Percentiles rank a stretch among this genome's conserved stretches.
Conservation (phyloP, 1,140 invertebrate genomes). For the Pachypeltis micranthus region DNA sequence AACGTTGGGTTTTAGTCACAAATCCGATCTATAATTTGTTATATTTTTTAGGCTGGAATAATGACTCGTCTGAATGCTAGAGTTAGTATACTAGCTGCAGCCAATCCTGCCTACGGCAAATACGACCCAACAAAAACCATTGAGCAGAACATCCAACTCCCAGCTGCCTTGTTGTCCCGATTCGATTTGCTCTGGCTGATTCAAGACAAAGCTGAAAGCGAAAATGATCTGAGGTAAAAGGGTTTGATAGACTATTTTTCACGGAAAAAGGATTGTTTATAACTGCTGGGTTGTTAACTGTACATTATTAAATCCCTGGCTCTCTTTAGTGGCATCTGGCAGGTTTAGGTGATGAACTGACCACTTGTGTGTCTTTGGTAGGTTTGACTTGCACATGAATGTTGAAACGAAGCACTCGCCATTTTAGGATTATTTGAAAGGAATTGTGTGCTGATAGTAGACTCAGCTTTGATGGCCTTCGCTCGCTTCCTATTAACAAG, state of each 20-base stretch:
- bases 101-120: constrained; percentile 95
- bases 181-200: constrained; percentile 98
- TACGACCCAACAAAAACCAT: constrained; percentile 92
- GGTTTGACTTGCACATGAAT: no score
- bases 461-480: no score
- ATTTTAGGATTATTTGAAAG: no score
- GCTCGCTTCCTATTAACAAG: no score
- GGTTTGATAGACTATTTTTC: not conserved
- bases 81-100: constrained; percentile 91
- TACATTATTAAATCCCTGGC: not conserved
- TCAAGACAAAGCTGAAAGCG: constrained; percentile 84
- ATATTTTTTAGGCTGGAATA: constrained; percentile 62
- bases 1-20: no score
- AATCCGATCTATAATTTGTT: no score
- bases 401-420: no score
- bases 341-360: no score
- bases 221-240: constrained; percentile 81
- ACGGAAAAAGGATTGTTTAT: constrained; percentile 24
- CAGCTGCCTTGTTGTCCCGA: constrained; percentile 92
- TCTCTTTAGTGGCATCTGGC: not conserved
- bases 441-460: no score
- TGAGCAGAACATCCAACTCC: constrained; percentile 95
- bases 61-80: constrained; percentile 63
- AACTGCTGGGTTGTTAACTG: not conserved
- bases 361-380: no score